These are phyloP conservation scores for Coenonympha arcania DNA, from an alignment of 2,888 invertebrate genomes.

Conservation along the genomic window DNA sequence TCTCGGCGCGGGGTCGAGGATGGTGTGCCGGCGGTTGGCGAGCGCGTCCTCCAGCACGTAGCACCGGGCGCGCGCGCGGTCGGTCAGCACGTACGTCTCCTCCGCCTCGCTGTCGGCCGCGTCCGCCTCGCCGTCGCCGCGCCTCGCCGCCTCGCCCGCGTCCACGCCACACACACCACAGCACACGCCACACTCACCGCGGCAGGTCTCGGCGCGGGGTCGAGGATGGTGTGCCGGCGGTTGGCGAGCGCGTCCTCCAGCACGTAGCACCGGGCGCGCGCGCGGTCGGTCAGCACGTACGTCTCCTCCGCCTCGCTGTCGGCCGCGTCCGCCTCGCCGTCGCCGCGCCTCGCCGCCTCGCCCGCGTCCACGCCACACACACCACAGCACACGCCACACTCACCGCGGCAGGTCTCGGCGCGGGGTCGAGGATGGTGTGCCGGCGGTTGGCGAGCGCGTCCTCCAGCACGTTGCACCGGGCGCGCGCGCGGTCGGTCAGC, in stretches of 20 bases:
- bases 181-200: too few relatives aligned
- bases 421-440: too few relatives aligned
- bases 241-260: constrained; percentile 54
- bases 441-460: too few relatives aligned
- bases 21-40: constrained; percentile 41
- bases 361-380: constrained; percentile 41
- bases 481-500: too few relatives aligned
- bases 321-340: constrained; percentile 29
- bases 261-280: constrained; percentile 51
- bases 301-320: constrained; percentile 39
- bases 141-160: constrained; percentile 29
- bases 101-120: constrained; percentile 29
- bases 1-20: constrained; percentile 39
- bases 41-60: constrained; percentile 57
- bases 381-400: too few relatives aligned
- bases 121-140: constrained; percentile 29
- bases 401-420: too few relatives aligned
- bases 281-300: constrained; percentile 59
- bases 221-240: too few relatives aligned
- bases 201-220: too few relatives aligned
- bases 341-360: constrained; percentile 27
- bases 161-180: too few relatives aligned
- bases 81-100: constrained; percentile 64
- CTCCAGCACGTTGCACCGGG: too few relatives aligned
- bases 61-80: constrained; percentile 45